Base-by-base conservation (phyloP, 2,888 invertebrate species). In the Apodemia mormo region DNA sequence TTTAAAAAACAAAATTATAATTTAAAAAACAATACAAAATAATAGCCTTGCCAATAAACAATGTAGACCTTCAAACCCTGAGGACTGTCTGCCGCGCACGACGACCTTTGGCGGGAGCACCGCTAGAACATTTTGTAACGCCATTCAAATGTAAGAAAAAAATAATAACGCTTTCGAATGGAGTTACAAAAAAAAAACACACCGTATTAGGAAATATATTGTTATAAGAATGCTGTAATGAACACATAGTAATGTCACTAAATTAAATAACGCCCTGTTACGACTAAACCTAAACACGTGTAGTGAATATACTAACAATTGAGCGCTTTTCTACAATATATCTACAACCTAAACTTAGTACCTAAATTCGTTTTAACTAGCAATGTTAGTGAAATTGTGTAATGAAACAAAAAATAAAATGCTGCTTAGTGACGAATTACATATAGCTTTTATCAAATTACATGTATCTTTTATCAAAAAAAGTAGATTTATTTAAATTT, bases 1-100 rank as follows among this genome's bases (percentile, higher is more conserved):
- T 49, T 68, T 70, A 66, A 66, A 72, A 37, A 65, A 66, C 54
- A 69, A 45, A 45, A 70, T 22, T 43, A 70, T 69, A 66, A 64
- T 68, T 65, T 45, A 43, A 65, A 71, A 65, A 68, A 58, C 68
- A 45, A 61, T 66, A 76, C 80, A 76, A 76, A 72, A 72, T 78
- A 79, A 78, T 81, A 87, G 84, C 89, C 90, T 91, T 90, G 90
- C 90, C 88, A 88, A 82, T 83, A 85, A 87, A 88, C 84, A 85
- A 83, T 82, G 82, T 84, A 83, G 81, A 79, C 83, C 85, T 87
- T 88, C 86, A 86, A 82, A 85, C 89, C 83, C 85, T 87, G 88
- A 87, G 87, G 85, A 87, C 78, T 83, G 79, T 88, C 89, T 90
- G 89, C 85, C 75, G 74, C 73, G 73, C 71, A 72, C 69, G 68